Evolutionary conservation across 2,888 invertebrate genomes (phyloP).

Genomic region (Xanthorhoe spadicearia): DNA sequence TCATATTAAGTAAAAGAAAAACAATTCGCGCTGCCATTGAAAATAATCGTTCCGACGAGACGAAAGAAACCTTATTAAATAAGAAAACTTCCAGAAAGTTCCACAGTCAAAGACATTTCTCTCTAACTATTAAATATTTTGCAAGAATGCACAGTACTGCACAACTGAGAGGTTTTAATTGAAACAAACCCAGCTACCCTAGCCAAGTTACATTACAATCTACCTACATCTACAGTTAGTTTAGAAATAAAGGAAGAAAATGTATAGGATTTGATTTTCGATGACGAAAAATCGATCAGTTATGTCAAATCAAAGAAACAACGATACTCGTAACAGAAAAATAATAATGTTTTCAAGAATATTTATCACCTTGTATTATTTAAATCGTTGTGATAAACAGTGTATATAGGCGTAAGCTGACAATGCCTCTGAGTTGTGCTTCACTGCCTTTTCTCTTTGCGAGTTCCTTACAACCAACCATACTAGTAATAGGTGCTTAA

Average conservation of each 20-base stretch:
- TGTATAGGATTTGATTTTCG: too few relatives aligned
- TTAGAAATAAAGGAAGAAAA: too few relatives aligned
- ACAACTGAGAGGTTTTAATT: conserved; percentile 1
- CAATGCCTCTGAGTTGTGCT: conserved; percentile 6
- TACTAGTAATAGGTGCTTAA: conserved; percentile 40
- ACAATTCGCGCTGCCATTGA: conserved; percentile 32
- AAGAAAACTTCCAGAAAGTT: conserved; percentile 31
- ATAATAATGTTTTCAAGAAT: too few relatives aligned
- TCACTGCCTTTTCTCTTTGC: conserved; percentile 6
- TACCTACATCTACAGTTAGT: too few relatives aligned
- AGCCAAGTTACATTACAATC: too few relatives aligned
- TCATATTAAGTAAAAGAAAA: conserved; percentile 26
- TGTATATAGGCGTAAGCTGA: too few relatives aligned
- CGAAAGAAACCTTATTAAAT: conserved; percentile 35
- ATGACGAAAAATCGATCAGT: too few relatives aligned
- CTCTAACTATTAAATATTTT: conserved; percentile 31
- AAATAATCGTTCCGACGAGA: conserved; percentile 34
- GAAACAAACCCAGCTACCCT: too few relatives aligned
- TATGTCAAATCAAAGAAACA: too few relatives aligned
- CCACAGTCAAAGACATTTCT: conserved; percentile 34
- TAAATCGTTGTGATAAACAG: too few relatives aligned
- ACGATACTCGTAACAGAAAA: too few relatives aligned
- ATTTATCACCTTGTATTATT: too few relatives aligned
- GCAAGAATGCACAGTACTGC: conserved; percentile 24
- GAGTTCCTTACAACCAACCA: conserved; percentile 25